These are phyloP conservation scores for Nothocercus julius DNA, from an alignment of 2,113 vertebrate genomes.

Conservation along the genomic window DNA sequence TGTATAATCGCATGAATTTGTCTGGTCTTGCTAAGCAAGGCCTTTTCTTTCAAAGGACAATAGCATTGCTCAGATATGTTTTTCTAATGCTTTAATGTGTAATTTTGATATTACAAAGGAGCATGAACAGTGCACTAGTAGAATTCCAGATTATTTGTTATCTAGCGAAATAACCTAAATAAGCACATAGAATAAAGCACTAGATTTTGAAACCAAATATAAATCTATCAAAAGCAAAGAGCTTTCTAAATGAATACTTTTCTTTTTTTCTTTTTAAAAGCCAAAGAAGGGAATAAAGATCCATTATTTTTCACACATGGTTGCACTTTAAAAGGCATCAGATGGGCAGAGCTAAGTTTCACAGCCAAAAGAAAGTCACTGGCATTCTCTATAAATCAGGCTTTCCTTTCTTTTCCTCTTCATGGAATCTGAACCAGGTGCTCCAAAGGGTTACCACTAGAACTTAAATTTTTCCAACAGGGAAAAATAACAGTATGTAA, in stretches of 20 bases:
- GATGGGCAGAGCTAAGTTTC: conserved; percentile 45
- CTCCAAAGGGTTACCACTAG: not conserved
- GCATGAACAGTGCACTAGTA: not conserved
- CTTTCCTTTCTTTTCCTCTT: conserved; percentile 35
- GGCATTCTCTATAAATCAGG: conserved; percentile 47
- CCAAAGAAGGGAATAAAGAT: conserved; percentile 45
- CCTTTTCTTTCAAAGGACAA: conserved; percentile 2
- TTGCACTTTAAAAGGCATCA: conserved; percentile 65
- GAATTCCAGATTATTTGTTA: not conserved
- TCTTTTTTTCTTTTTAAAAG: not conserved
- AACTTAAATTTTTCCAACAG: not conserved
- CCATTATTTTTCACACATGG: conserved; percentile 59
- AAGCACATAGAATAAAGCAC: not conserved
- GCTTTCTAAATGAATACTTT: conserved; percentile 7
- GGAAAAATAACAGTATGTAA: not conserved
- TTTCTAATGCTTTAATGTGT: not conserved
- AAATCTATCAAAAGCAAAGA: not conserved
- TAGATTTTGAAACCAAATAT: conserved; percentile 28
- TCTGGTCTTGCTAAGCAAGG: not conserved
- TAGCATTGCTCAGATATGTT: not conserved
- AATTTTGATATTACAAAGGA: not conserved
- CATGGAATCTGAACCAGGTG: not conserved
- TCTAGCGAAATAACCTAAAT: not conserved
- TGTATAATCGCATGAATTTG: not conserved
- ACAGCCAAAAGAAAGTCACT: conserved; percentile 30